phyloP scores from a whole-genome alignment of 2,888 invertebrate genomes.

The Dermolepida albohirtum region DNA sequence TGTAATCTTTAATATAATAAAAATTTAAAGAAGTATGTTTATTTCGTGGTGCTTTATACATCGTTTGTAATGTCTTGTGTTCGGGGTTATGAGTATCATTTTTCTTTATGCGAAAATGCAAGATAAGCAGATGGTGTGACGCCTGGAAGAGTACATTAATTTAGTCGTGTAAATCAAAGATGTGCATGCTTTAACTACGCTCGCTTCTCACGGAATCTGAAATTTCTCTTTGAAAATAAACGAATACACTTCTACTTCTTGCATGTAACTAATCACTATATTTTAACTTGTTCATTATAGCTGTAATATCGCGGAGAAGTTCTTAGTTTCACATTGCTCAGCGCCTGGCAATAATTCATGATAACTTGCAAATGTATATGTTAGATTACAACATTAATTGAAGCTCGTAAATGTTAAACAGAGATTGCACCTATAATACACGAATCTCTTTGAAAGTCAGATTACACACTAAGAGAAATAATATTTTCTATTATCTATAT shows the following conservation, averaged over 20 bases:
- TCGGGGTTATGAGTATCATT: not conserved
- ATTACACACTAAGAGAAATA: no score
- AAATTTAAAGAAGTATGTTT: not conserved
- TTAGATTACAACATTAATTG: no score
- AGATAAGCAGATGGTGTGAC: slow-evolving; percentile 8
- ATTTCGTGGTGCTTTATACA: not conserved
- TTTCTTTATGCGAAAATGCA: slow-evolving; percentile 1
- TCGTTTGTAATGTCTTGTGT: not conserved
- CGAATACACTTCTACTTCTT: slow-evolving; percentile 9
- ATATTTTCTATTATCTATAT: no score
- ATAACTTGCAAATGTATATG: not conserved
- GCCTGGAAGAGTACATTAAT: slow-evolving; percentile 2
- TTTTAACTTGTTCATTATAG: slow-evolving; percentile 17
- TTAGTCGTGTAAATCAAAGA: slow-evolving; percentile 21
- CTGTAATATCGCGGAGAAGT: slow-evolving; percentile 2
- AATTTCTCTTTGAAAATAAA: slow-evolving; percentile 12
- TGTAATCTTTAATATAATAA: not conserved
- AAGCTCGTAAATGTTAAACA: no score
- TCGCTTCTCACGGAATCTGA: not conserved
- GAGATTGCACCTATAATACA: no score
- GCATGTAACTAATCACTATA: slow-evolving; percentile 16
- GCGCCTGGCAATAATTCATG: not conserved
- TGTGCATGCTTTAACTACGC: not conserved
- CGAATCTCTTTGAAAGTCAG: no score
- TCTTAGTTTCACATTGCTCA: not conserved